Percentiles rank a stretch among this genome's conserved stretches.
phyloP scores from a whole-genome alignment of 2,888 invertebrate species.

The Andrena chrysosceles region DNA sequence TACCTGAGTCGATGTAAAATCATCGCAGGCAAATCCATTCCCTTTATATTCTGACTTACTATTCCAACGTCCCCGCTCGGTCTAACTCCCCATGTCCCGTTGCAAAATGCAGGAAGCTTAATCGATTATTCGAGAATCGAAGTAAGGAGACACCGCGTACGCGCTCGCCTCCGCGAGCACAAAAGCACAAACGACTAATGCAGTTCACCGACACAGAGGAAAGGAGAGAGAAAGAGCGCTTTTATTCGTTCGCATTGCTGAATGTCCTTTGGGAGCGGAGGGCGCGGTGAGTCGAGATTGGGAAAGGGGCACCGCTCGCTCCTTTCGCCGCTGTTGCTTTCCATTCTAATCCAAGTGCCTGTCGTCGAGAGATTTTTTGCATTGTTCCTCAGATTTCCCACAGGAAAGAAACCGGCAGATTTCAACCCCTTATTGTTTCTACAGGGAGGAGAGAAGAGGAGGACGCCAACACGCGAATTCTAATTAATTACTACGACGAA shows the following conservation, averaged over 20 bases:
- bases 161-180: conserved; percentile 51
- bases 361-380: conserved; percentile 73
- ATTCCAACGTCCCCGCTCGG: conserved; percentile 1
- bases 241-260: conserved; percentile 72
- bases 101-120: conserved; percentile 44
- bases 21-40: not conserved
- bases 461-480: conserved; percentile 38
- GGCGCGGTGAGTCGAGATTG: conserved; percentile 72
- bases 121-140: conserved; percentile 65
- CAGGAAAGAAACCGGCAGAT: conserved; percentile 74
- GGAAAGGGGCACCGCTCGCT: conserved; percentile 68
- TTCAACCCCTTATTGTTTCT: conserved; percentile 67
- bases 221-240: conserved; percentile 45
- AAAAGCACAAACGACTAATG: conserved; percentile 74
- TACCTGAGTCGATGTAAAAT: too few species aligned
- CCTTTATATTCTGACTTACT: not conserved
- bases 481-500: conserved; percentile 63
- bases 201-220: conserved; percentile 55
- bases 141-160: conserved; percentile 60
- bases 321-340: conserved; percentile 73
- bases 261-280: conserved; percentile 71
- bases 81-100: conserved; percentile 1
- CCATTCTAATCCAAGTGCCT: conserved; percentile 78
- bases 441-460: not conserved
- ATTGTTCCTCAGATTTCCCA: conserved; percentile 77